A percentile compares a stretch with the other conserved stretches of the same genome.
phyloP scores from a whole-genome alignment of 2,113 vertebrate genomes.

The Bungarus multicinctus region DNA sequence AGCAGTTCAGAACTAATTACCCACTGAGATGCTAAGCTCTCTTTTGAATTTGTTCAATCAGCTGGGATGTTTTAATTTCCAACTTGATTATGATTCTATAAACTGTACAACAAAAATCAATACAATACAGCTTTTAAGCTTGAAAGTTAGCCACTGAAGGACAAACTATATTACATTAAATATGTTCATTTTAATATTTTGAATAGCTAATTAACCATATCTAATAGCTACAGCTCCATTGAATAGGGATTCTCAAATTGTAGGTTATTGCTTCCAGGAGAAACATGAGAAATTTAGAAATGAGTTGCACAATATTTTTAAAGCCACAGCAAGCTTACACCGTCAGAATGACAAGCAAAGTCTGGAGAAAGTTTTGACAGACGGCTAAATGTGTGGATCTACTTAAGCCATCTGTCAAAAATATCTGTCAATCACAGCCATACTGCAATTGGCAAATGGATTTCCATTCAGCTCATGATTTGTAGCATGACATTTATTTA shows the following conservation, averaged over 20 bases:
- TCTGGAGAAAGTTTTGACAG: background rate
- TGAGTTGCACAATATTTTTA: background rate
- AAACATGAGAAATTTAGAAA: background rate
- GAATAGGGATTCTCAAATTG: background rate
- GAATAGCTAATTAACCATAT: slow-evolving; percentile 48
- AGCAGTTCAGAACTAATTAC: background rate
- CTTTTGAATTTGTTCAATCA: background rate
- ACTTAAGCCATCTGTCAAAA: background rate
- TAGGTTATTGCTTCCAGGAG: background rate
- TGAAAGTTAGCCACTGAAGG: background rate
- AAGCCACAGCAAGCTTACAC: background rate
- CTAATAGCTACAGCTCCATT: background rate
- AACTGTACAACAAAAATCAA: background rate
- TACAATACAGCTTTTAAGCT: slow-evolving; percentile 31
- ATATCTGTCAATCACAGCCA: background rate
- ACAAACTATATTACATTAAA: slow-evolving; percentile 5
- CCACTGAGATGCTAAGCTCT: background rate
- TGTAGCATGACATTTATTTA: background rate
- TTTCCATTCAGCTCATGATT: background rate
- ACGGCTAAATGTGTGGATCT: background rate
- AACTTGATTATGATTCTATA: background rate
- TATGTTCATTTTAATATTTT: background rate
- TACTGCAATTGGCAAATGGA: background rate
- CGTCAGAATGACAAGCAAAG: background rate
- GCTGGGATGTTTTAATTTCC: background rate